Conservation (phyloP, 2,113 vertebrate species). For the Cygnus atratus region DNA sequence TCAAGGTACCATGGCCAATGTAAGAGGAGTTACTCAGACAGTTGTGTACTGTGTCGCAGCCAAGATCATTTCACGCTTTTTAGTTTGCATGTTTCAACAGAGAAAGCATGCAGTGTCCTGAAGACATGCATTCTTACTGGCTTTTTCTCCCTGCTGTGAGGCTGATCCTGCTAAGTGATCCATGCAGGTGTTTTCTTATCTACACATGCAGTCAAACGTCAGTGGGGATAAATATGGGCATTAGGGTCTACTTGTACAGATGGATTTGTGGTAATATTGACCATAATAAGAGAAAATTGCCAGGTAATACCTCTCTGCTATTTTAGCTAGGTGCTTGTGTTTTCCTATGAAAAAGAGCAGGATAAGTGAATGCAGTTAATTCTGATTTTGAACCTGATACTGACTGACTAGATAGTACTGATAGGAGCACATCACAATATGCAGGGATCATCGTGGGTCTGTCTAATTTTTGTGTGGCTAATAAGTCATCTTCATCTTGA, state of each 20-base stretch:
- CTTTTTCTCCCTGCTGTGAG: slow-evolving; percentile 48
- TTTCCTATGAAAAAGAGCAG: background rate
- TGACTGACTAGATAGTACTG: background rate
- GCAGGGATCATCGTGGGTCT: background rate
- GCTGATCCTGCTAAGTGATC: slow-evolving; percentile 52
- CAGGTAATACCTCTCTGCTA: background rate
- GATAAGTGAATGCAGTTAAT: background rate
- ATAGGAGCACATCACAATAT: background rate
- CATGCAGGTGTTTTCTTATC: slow-evolving; percentile 59
- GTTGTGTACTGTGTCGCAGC: background rate
- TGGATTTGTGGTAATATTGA: background rate
- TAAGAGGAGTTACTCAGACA: slow-evolving; percentile 15
- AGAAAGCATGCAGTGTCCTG: slow-evolving; percentile 59
- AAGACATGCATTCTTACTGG: slow-evolving; percentile 59
- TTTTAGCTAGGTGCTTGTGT: background rate
- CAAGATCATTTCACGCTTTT: slow-evolving; percentile 43
- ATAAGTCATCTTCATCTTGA: background rate
- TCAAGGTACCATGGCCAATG: slow-evolving; percentile 8
- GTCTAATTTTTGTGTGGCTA: background rate
- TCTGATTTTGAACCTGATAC: background rate
- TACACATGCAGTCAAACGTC: background rate
- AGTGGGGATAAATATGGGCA: background rate
- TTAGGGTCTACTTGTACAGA: background rate
- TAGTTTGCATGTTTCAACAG: slow-evolving; percentile 44
- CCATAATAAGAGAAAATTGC: background rate